Evolutionary conservation across 1,140 invertebrate genomes (phyloP).

Genomic region (Leptinotarsa defecta): DNA sequence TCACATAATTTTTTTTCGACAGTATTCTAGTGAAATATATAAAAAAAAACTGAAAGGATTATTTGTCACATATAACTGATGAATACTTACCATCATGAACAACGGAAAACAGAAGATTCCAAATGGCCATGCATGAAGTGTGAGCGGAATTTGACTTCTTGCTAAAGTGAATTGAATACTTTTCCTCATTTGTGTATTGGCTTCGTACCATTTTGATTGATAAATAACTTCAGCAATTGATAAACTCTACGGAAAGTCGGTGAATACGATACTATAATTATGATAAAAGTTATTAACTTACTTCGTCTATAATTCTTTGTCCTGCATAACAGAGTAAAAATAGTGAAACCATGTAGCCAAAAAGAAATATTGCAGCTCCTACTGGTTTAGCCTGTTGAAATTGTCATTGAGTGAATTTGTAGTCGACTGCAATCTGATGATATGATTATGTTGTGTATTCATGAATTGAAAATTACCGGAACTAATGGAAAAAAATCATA

Average conservation of each 20-base stretch:
- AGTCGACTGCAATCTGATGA: no score
- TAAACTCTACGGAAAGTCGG: background rate
- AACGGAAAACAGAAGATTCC: conserved; percentile 2
- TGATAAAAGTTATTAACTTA: background rate
- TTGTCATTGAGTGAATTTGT: background rate
- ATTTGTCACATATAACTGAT: no score
- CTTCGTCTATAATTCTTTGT: conserved; percentile 22
- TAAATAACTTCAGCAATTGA: conserved; percentile 11
- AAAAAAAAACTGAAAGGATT: rapidly evolving
- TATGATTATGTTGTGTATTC: no score
- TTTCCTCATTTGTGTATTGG: conserved; percentile 10
- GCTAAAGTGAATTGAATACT: background rate
- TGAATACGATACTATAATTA: no score
- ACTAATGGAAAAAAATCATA: no score
- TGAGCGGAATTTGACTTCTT: conserved; percentile 2
- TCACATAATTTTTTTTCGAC: no score
- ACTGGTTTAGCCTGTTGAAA: conserved; percentile 20
- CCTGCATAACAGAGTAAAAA: conserved; percentile 15
- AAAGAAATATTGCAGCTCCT: conserved; percentile 11
- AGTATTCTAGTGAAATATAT: no score
- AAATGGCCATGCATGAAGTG: conserved; percentile 4
- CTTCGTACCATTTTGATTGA: conserved; percentile 9
- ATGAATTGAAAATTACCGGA: no score
- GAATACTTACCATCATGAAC: conserved; percentile 1
- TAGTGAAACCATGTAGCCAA: conserved; percentile 15